Conservation (phyloP, 1,140 invertebrate genomes). For the Cydia pomonella region DNA sequence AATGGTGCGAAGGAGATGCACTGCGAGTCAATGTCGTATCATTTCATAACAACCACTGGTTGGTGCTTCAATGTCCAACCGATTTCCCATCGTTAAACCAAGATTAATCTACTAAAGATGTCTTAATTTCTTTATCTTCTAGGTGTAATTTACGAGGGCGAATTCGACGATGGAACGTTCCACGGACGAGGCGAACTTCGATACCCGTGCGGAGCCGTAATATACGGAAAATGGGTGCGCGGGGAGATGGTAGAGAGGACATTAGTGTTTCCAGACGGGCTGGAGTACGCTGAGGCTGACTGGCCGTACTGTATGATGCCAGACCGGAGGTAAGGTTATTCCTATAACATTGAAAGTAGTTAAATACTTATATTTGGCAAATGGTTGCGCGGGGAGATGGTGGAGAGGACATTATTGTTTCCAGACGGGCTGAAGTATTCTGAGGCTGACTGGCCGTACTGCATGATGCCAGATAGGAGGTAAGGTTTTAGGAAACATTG, state of each 20-base stretch:
- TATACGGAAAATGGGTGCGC: slow-evolving; percentile 76
- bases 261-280: slow-evolving; percentile 71
- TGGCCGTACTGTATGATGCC: slow-evolving; percentile 78
- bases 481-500: slow-evolving; percentile 48
- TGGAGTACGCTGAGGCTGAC: slow-evolving; percentile 57
- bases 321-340: slow-evolving; percentile 70
- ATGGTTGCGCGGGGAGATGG: slow-evolving; percentile 73
- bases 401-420: slow-evolving; percentile 67
- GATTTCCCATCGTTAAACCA: no score
- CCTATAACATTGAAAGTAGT: not conserved
- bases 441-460: slow-evolving; percentile 70
- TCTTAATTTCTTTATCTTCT: slow-evolving; percentile 31
- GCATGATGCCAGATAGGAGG: slow-evolving; percentile 78
- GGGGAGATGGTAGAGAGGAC: slow-evolving; percentile 66
- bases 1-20: no score
- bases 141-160: slow-evolving; percentile 80
- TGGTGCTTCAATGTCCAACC: no score
- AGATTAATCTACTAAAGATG: no score
- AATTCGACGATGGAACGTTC: slow-evolving; percentile 80
- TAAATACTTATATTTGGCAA: not conserved
- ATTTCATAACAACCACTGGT: no score
- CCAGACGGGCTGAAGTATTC: slow-evolving; percentile 65
- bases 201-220: slow-evolving; percentile 71
- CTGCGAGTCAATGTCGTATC: no score
- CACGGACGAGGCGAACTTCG: slow-evolving; percentile 78